Conservation (phyloP, 2,113 vertebrate genomes). For the Pteropus alecto region DNA sequence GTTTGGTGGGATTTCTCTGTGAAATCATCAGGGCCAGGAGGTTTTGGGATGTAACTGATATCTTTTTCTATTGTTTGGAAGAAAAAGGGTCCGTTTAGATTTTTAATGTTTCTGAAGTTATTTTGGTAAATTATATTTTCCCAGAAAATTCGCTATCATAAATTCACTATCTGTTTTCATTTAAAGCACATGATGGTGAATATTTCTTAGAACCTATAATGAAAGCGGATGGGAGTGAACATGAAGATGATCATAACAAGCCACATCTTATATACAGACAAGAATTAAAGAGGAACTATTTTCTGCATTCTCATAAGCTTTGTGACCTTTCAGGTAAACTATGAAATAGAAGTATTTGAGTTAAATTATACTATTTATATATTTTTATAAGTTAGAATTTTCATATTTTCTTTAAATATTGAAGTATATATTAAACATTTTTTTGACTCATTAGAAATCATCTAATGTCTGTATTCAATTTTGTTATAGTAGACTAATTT, state of each 20-base stretch:
- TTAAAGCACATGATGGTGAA: constrained; percentile 90
- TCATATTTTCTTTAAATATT: neutral
- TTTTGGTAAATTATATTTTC: neutral
- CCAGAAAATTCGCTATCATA: neutral
- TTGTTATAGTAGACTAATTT: neutral
- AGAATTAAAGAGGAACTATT: constrained; percentile 80
- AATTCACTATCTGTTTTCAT: neutral
- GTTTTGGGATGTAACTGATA: neutral
- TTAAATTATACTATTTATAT: neutral
- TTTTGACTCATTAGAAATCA: neutral
- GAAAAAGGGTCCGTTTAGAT: neutral
- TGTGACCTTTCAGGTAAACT: constrained; percentile 92
- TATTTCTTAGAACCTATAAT: constrained; percentile 96
- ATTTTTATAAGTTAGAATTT: neutral
- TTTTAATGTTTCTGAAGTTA: neutral
- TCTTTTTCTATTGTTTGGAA: neutral
- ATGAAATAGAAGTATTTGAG: neutral
- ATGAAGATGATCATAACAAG: constrained; percentile 94
- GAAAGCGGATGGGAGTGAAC: constrained; percentile 85
- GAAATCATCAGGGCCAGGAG: neutral
- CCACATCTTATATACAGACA: constrained; percentile 95
- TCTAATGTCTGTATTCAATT: neutral
- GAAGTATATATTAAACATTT: neutral
- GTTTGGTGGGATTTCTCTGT: neutral
- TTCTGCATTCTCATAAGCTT: constrained; percentile 74